Percentiles rank a stretch among this genome's conserved stretches.
Evolutionary conservation across 2,797 vertebrate genomes (phyloP).

Genomic region (Galago senegalensis): DNA sequence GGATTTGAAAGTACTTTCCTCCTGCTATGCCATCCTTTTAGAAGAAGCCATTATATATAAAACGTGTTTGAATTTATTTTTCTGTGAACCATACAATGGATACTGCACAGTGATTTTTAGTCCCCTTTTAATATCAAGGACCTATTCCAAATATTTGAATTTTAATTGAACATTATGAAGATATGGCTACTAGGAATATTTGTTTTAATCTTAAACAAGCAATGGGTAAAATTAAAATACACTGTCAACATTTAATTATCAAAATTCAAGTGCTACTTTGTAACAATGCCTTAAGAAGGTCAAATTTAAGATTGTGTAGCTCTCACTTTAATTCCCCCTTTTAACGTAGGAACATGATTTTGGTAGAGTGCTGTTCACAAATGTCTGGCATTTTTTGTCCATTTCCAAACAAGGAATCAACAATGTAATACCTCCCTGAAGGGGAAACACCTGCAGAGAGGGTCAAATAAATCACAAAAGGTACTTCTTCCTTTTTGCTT

Average conservation of each 20-base stretch:
- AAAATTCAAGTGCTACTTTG: constrained; percentile 52
- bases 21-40: constrained; percentile 19
- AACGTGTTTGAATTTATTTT: constrained; percentile 49
- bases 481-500: not conserved
- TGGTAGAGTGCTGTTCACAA: constrained; percentile 20
- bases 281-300: constrained; percentile 42
- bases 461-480: constrained; percentile 12
- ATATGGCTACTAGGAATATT: constrained; percentile 55
- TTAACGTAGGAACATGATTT: constrained; percentile 39
- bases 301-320: constrained; percentile 60
- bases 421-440: not conserved
- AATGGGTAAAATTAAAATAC: constrained; percentile 74
- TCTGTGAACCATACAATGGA: constrained; percentile 68
- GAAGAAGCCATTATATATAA: constrained; percentile 63
- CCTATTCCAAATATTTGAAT: constrained; percentile 55
- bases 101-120: not conserved
- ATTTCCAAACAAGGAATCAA: constrained; percentile 68
- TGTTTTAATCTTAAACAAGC: constrained; percentile 72
- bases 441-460: constrained; percentile 56
- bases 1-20: constrained; percentile 4
- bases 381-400: constrained; percentile 9
- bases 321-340: constrained; percentile 48
- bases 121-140: constrained; percentile 72
- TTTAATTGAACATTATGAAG: constrained; percentile 69
- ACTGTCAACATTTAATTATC: constrained; percentile 66